These are phyloP conservation scores for Himantopus leucocephalus DNA, from an alignment of 2,113 vertebrate species.

Conservation along the genomic window DNA sequence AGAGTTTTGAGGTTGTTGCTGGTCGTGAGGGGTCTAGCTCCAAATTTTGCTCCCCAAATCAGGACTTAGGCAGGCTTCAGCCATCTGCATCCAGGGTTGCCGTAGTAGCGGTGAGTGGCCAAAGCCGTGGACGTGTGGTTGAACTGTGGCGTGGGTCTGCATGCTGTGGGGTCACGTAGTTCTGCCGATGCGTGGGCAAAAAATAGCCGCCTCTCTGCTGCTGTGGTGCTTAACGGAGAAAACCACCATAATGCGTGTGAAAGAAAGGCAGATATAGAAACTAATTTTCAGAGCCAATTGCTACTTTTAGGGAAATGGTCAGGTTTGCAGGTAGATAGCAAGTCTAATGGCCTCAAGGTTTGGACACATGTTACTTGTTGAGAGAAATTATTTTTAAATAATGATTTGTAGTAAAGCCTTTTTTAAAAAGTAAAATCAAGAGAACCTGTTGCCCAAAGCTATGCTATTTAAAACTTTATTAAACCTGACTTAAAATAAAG, in stretches of 20 bases:
- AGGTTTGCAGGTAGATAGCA: neutral
- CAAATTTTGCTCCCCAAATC: neutral
- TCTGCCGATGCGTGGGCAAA: neutral
- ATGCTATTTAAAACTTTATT: neutral
- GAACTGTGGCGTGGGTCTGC: neutral
- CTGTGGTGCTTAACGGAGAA: neutral
- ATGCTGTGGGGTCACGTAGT: fast-evolving
- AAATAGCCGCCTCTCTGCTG: neutral
- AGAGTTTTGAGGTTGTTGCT: neutral
- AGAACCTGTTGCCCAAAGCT: neutral
- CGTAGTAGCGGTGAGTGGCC: fast-evolving
- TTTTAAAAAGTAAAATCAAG: neutral
- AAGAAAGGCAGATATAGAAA: neutral
- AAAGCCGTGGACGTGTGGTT: neutral
- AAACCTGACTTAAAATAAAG: neutral
- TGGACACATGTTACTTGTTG: neutral
- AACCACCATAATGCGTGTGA: neutral
- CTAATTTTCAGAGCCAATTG: neutral
- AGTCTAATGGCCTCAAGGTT: neutral
- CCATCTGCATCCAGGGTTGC: neutral
- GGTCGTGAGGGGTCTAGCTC: neutral
- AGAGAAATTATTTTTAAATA: neutral
- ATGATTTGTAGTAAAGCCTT: neutral
- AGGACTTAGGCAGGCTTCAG: neutral
- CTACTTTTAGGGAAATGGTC: neutral